These are phyloP conservation scores for Leptopilina boulardi DNA, from an alignment of 1,140 invertebrate species.

Conservation along the genomic window DNA sequence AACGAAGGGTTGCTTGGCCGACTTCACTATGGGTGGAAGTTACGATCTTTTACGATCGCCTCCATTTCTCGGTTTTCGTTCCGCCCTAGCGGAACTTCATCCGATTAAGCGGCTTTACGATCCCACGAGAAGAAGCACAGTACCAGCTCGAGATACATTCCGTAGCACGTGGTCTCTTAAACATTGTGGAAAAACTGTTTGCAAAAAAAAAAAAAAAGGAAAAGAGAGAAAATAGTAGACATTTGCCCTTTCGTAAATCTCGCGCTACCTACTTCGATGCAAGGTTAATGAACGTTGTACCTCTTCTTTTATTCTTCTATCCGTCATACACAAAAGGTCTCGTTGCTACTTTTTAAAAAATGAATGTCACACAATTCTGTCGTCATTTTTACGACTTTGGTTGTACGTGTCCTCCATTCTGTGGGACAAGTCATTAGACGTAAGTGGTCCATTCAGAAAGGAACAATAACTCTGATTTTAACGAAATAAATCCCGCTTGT, in stretches of 20 bases:
- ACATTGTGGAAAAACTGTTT: background rate
- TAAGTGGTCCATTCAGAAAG: background rate
- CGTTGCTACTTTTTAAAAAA: background rate
- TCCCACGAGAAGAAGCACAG: slow-evolving; percentile 44
- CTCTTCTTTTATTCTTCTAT: slow-evolving; percentile 38
- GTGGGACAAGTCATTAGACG: background rate
- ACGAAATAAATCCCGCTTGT: too few species aligned
- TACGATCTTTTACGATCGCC: slow-evolving; percentile 60
- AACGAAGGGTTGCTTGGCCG: slow-evolving; percentile 2
- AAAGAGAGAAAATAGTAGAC: background rate
- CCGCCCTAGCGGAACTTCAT: slow-evolving; percentile 54
- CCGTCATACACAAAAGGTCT: background rate
- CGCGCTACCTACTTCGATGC: slow-evolving; percentile 8
- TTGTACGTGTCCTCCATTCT: background rate
- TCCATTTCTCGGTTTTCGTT: slow-evolving; percentile 57
- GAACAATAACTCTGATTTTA: background rate
- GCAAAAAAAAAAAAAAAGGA: too few species aligned
- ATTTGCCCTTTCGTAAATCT: slow-evolving; percentile 49
- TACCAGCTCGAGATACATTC: slow-evolving; percentile 39
- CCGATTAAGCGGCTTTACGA: slow-evolving; percentile 68
- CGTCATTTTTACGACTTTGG: background rate
- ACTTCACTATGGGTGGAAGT: background rate
- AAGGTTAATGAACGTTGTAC: slow-evolving; percentile 44
- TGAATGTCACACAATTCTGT: background rate
- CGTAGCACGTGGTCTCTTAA: slow-evolving; percentile 23